Evolutionary conservation across 1,140 invertebrate genomes (phyloP).

Genomic region (Phymorhynchus buccinoides): DNA sequence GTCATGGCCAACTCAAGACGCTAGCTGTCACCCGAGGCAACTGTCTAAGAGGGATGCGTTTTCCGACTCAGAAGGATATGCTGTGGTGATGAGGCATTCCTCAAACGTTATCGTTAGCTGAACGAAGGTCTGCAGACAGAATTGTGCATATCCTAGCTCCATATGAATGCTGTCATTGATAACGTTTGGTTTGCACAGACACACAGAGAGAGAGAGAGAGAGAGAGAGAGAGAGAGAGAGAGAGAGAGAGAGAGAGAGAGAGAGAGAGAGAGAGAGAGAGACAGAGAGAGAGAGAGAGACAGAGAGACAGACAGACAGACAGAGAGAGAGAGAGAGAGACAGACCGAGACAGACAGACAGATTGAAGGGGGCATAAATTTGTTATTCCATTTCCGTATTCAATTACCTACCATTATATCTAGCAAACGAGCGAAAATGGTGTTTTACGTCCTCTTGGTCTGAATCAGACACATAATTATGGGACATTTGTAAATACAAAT

Average conservation of each 20-base stretch:
- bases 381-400: too few relatives aligned
- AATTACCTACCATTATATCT: too few relatives aligned
- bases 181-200: too few relatives aligned
- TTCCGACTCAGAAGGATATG: neutral
- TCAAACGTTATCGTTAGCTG: neutral
- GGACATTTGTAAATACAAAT: too few relatives aligned
- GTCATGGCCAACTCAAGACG: neutral
- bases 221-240: neutral
- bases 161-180: neutral
- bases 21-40: neutral
- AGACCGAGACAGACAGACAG: neutral
- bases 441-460: too few relatives aligned
- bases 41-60: neutral
- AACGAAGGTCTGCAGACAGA: neutral
- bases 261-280: constrained; percentile 14
- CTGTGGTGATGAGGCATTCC: neutral
- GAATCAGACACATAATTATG: too few relatives aligned
- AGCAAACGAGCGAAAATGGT: too few relatives aligned
- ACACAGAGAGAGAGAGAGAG: constrained; percentile 7
- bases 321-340: constrained; percentile 6
- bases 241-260: neutral
- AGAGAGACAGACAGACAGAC: constrained; percentile 8
- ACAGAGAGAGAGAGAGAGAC: neutral
- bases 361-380: too few relatives aligned
- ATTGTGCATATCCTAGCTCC: neutral